Evolutionary conservation across 2,113 vertebrate species (phyloP).

Genomic region (rat (Rattus norvegicus)): GRCr8 NC_086021.1:181381001-181381500

Average conservation of each 20-base stretch:
- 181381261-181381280: not conserved
- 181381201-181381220: too few species aligned
- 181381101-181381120: rapidly evolving
- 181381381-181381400: not conserved
- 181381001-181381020: too few species aligned
- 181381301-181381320: not conserved
- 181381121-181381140: rapidly evolving
- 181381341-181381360: not conserved
- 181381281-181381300: not conserved
- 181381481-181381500: too few species aligned
- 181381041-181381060: rapidly evolving
- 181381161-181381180: not conserved
- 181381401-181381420: not conserved
- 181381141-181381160: not conserved
- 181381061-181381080: rapidly evolving
- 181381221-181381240: not conserved
- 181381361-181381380: not conserved
- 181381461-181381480: too few species aligned
- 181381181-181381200: not conserved
- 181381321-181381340: not conserved
- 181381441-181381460: too few species aligned
- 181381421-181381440: too few species aligned
- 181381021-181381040: not conserved
- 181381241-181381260: not conserved
- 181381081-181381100: not conserved